phyloP scores from a whole-genome alignment of 2,888 invertebrate genomes.

The Malthinus flaveolus region DNA sequence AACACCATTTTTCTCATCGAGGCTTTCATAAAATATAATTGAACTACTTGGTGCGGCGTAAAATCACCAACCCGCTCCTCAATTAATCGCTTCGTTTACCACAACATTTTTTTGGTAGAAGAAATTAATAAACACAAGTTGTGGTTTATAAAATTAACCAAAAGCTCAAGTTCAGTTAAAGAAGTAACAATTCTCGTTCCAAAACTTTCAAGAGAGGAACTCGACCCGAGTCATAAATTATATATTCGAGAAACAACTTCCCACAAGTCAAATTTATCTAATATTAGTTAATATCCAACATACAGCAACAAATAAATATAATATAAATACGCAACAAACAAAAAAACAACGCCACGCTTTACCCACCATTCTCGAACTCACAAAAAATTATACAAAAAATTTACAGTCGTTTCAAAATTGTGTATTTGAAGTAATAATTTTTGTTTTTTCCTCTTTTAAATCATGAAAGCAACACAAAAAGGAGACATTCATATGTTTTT shows the following conservation, averaged over 20 bases:
- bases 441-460: not conserved
- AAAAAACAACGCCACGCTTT: not conserved
- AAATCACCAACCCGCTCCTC: too few species aligned
- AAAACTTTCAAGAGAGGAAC: too few species aligned
- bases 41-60: too few species aligned
- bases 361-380: not conserved
- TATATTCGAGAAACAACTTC: not conserved
- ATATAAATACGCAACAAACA: slow-evolving; percentile 12
- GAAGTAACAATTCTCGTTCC: too few species aligned
- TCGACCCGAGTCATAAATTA: too few species aligned
- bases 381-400: not conserved
- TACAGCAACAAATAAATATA: slow-evolving; percentile 13
- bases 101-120: too few species aligned
- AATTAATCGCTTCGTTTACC: too few species aligned
- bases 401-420: slow-evolving; percentile 2
- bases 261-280: not conserved
- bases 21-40: too few species aligned
- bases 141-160: too few species aligned
- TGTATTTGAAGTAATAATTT: slow-evolving; percentile 1
- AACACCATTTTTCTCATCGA: too few species aligned
- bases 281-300: slow-evolving; percentile 5
- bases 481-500: slow-evolving; percentile 7
- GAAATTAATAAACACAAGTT: too few species aligned
- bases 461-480: slow-evolving; percentile 1
- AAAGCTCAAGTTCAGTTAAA: too few species aligned